These are phyloP conservation scores for Pipistrellus kuhlii DNA, from an alignment of 2,797 vertebrate species.

Conservation along the genomic window DNA sequence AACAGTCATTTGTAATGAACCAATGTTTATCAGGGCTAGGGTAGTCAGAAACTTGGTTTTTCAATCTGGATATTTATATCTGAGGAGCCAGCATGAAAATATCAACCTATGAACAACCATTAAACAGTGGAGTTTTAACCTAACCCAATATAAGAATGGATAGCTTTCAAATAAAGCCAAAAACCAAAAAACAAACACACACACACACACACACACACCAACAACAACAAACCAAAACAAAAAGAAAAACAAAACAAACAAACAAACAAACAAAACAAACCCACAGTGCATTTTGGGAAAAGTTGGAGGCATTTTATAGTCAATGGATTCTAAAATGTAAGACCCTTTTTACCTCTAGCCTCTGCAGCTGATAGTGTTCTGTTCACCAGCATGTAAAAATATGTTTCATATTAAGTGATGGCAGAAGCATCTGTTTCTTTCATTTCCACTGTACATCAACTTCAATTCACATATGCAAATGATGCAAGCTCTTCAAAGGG, in stretches of 20 bases:
- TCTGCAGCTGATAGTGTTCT: slow-evolving; percentile 58
- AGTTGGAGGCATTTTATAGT: slow-evolving; percentile 29
- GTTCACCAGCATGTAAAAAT: slow-evolving; percentile 31
- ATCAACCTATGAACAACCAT: not conserved
- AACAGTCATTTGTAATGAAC: not conserved
- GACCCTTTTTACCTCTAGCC: not conserved
- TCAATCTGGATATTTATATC: not conserved
- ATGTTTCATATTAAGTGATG: slow-evolving; percentile 55
- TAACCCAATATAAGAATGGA: not conserved
- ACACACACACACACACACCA: no score
- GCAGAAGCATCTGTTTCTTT: slow-evolving; percentile 76
- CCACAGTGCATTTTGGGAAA: not conserved
- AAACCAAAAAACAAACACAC: no score
- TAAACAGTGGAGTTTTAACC: not conserved
- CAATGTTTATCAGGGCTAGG: not conserved
- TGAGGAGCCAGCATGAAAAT: not conserved
- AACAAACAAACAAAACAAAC: no score
- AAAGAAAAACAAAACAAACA: no score
- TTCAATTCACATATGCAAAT: slow-evolving; percentile 58
- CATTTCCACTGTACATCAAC: slow-evolving; percentile 44
- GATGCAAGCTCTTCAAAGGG: not conserved
- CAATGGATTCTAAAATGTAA: not conserved
- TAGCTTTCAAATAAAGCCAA: not conserved
- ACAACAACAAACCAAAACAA: no score
- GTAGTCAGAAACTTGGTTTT: not conserved